Evolutionary conservation across 2,888 invertebrate genomes (phyloP).

Genomic region (Cosmia pyralina): DNA sequence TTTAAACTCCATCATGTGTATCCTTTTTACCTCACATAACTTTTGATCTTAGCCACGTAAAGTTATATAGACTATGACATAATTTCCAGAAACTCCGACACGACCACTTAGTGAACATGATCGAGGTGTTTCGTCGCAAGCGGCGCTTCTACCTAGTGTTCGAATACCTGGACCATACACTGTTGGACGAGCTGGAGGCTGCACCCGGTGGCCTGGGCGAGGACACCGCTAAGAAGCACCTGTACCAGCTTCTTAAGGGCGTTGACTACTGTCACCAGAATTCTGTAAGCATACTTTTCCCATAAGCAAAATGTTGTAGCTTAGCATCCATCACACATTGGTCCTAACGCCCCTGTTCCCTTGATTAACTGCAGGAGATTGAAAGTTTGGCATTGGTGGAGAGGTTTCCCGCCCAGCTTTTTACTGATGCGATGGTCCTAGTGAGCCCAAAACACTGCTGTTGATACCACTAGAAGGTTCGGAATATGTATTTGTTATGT

Average conservation of each 20-base stretch:
- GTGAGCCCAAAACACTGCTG: not conserved
- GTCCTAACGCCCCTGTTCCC: not conserved
- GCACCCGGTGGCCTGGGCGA: constrained; percentile 93
- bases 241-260: constrained; percentile 95
- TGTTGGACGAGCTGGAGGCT: constrained; percentile 95
- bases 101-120: constrained; percentile 96
- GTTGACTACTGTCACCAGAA: constrained; percentile 95
- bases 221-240: constrained; percentile 93
- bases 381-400: no score
- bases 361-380: not conserved
- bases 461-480: not conserved
- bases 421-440: not conserved
- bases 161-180: constrained; percentile 96
- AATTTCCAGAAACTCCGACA: constrained; percentile 94
- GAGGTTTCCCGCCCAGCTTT: not conserved
- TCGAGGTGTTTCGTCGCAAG: constrained; percentile 96
- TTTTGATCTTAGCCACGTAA: not conserved
- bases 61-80: not conserved
- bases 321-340: not conserved
- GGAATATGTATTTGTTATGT: no score
- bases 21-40: not conserved
- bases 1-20: not conserved
- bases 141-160: constrained; percentile 96
- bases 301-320: not conserved
- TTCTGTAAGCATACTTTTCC: constrained; percentile 90